A percentile compares a stretch with the other conserved stretches of the same genome.
These are phyloP conservation scores for Pseudomugil gertrudae DNA, from an alignment of 2,797 vertebrate species.

Conservation along the genomic window DNA sequence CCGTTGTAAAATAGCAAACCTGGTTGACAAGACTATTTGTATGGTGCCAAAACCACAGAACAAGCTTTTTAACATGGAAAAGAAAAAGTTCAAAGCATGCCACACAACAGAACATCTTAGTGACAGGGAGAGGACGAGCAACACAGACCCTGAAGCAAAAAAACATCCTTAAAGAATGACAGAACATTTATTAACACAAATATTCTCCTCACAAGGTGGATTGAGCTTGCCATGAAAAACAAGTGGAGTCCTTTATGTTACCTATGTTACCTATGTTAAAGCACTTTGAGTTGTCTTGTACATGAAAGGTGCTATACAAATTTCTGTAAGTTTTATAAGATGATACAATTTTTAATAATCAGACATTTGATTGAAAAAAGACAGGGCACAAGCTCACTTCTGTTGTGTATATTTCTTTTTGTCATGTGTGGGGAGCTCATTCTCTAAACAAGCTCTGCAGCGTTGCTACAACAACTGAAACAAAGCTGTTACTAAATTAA, in stretches of 20 bases:
- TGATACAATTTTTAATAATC: neutral
- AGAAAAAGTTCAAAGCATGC: neutral
- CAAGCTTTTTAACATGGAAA: neutral
- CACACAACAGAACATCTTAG: neutral
- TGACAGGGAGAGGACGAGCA: neutral
- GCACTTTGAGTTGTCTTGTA: too few species aligned
- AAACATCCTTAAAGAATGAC: neutral
- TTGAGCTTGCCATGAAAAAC: neutral
- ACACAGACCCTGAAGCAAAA: neutral
- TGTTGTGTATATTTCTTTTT: neutral
- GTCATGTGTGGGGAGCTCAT: slow-evolving; percentile 10
- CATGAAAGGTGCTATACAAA: too few species aligned
- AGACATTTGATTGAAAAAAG: neutral
- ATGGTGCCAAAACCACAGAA: neutral
- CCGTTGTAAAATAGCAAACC: too few species aligned
- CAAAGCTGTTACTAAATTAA: slow-evolving; percentile 23
- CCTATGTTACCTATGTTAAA: too few species aligned
- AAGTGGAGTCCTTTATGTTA: too few species aligned
- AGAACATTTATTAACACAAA: neutral
- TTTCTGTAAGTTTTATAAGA: too few species aligned
- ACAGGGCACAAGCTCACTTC: neutral
- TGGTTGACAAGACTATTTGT: neutral
- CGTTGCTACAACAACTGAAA: slow-evolving; percentile 5
- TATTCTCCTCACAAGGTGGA: neutral
- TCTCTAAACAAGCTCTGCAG: slow-evolving; percentile 34